Evolutionary conservation across 2,888 invertebrate genomes (phyloP), one percentile per base, ranked within the genome.

Genomic region (Phalera bucephala): DNA sequence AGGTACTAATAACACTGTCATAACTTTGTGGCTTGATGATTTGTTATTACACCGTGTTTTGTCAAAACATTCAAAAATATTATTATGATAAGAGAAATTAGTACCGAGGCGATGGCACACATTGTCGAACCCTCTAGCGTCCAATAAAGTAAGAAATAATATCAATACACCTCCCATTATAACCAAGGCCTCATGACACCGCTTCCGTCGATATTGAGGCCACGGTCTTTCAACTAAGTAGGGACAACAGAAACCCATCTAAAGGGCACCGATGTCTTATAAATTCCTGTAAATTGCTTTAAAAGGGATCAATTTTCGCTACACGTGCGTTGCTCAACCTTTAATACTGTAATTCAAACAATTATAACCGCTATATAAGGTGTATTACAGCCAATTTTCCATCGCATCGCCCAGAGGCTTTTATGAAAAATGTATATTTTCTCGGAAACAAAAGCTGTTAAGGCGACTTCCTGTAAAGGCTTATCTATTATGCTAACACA

Each of bases 371-470:
- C 54, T 80, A 54, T 67, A 59, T 43, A 56, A 49, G 56, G 61
- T 49, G 52, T 42, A 47, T 64, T 73, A 83, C 65, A 70, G 70
- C 68, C 68, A 78, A 80, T 81, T 79, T 85, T 82, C 70, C 72
- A 47, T 61, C 59, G 65, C 67, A 67, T 55, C 52, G 47, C 54
- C 46, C 52, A 47, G 21, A 41, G 56, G 59, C 52, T 51, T 47
- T 48, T 64, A 77, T 80, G 78, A 81, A 81, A 81, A 81, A 80
- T 80, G 64, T 65, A 73, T 68, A 75, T 78, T 80, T 81, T 72
- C 78, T 77, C 59, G 54, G 72, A 76, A 85, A 84, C 83, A 82
- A 83, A 78, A 78, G 80, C 77, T 60, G 68, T 83, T 78, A 78
- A 68, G 59, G 70, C 65, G 68, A 77, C 76, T 81, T 77, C 71